Evolutionary conservation across 2,797 vertebrate genomes (phyloP), one percentile per base, ranked within the genome.

Genomic region (Sebastes steindachneri): DNA sequence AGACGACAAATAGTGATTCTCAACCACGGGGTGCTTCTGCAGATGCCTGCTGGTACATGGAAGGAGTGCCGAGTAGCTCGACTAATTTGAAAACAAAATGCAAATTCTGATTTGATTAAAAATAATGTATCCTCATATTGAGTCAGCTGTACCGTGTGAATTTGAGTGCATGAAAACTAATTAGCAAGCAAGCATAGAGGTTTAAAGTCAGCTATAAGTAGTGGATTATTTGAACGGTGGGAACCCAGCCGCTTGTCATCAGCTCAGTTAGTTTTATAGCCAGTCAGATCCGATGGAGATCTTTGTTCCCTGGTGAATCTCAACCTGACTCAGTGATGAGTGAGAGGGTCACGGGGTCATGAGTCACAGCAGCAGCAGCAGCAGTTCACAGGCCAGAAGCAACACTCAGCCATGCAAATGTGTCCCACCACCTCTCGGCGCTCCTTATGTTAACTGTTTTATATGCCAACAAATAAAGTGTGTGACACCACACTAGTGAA

Each of bases 291-390:
- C 9, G n/a, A 59, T 7, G 4, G 28, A 29, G 51, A 25, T 68
- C 19, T 67, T 37, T 69, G 58, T 69, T 82, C n/a, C 25, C 28
- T 3, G 0, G 37, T 70, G 65, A 80, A 48, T 58, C 26, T 67
- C 15, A 0, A 26, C 41, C 33, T 76, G 78, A 84, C 65, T 83
- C 68, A 53, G 63, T 19, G 21, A 70, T 68, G 67, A 68, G 29
- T 33, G 45, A 68, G 29, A 62, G 31, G 70, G 77, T 68, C 54
- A 75, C 58, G 1, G 63, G 59, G 54, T 62, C 62, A 23, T 67
- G 51, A 79, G 53, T 86, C 65, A 77, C 68, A 9, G 15, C 53
- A 76, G 67, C 68, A 9, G 14, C 51, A 76, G 66, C 73, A 25
- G 58, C 54, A 4, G 54, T 45, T 75, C 68, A 71, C 74, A 83